Percentiles rank a stretch among this genome's conserved stretches.
These are phyloP conservation scores for Disparrhopalites patrizii DNA, from an alignment of 2,888 invertebrate species.

Conservation along the genomic window DNA sequence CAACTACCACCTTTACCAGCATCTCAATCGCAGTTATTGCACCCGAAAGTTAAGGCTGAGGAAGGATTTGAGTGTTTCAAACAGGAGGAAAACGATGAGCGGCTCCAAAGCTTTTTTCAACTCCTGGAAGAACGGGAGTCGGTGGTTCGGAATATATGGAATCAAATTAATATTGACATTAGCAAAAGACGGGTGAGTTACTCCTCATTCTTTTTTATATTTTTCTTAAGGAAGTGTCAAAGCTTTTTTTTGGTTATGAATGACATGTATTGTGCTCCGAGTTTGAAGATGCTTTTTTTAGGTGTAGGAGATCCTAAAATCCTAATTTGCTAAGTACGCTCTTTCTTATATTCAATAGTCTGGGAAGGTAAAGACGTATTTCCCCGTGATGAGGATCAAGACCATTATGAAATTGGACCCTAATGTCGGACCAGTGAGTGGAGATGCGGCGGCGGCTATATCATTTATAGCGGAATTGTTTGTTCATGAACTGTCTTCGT, in stretches of 20 bases:
- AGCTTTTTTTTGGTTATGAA: too few relatives aligned
- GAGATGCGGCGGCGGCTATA: conserved; percentile 19
- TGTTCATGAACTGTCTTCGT: conserved; percentile 12
- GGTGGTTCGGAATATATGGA: conserved; percentile 1
- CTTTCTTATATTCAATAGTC: not conserved
- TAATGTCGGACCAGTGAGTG: conserved; percentile 12
- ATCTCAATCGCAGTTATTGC: too few relatives aligned
- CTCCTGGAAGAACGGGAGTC: not conserved
- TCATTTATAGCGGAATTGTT: conserved; percentile 24
- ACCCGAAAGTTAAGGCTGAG: not conserved
- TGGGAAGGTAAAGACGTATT: conserved; percentile 3
- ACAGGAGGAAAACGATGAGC: not conserved
- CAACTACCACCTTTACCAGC: too few relatives aligned
- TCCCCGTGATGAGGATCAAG: conserved; percentile 21
- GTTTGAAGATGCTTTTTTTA: too few relatives aligned
- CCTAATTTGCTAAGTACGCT: too few relatives aligned
- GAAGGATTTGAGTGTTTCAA: not conserved
- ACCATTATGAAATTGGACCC: conserved; percentile 27
- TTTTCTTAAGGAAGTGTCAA: too few relatives aligned
- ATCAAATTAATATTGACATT: not conserved
- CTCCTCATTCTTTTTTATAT: too few relatives aligned
- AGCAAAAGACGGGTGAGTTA: conserved; percentile 4
- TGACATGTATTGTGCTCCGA: too few relatives aligned
- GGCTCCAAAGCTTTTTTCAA: not conserved
- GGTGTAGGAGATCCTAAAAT: too few relatives aligned